Evolutionary conservation across 2,113 vertebrate genomes (phyloP).

Genomic region (Albula goreensis): DNA sequence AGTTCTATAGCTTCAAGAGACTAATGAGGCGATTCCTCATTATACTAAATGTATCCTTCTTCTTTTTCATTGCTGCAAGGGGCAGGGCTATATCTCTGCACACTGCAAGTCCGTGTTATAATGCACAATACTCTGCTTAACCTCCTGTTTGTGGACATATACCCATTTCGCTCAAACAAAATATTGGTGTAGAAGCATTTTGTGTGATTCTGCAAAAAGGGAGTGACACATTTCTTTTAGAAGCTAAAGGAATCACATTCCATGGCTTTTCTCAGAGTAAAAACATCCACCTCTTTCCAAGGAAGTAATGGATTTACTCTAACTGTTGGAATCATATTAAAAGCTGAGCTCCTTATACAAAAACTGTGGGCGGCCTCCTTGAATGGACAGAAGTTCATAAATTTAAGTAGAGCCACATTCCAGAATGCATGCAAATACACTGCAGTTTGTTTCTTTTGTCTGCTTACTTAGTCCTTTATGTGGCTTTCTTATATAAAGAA

Average conservation of each 20-base stretch:
- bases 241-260: neutral
- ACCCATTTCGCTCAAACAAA: neutral
- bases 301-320: no score
- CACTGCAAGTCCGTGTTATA: neutral
- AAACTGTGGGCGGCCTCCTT: no score
- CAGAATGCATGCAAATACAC: no score
- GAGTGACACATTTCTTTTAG: neutral
- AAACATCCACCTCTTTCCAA: no score
- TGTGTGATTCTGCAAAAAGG: neutral
- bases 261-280: no score
- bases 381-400: no score
- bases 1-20: constrained; percentile 15
- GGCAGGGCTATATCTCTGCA: neutral
- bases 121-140: neutral
- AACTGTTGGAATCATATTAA: no score
- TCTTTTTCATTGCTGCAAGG: neutral
- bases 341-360: no score
- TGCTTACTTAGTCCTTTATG: no score
- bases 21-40: constrained; percentile 40
- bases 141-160: neutral
- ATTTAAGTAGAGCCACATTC: no score
- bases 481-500: no score
- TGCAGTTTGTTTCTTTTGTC: no score
- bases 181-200: neutral
- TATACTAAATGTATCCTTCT: neutral